phyloP scores from a whole-genome alignment of 2,113 vertebrate species.

The Dendropsophus ebraccatus region DNA sequence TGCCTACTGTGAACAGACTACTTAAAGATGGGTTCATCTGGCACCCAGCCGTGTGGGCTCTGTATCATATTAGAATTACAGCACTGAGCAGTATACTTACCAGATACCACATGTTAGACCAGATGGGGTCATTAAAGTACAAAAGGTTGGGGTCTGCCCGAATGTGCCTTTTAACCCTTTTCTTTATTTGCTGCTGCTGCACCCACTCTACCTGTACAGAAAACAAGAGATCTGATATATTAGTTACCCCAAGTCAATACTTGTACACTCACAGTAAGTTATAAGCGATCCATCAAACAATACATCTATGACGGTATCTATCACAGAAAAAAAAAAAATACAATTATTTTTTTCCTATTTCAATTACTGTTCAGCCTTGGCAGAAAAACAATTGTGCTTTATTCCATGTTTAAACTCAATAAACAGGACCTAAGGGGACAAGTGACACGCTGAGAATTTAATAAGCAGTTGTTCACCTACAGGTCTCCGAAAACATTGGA shows the following conservation, averaged over 20 bases:
- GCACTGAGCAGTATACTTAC: conserved; percentile 72
- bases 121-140: conserved; percentile 89
- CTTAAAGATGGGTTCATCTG: not conserved
- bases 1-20: not conserved
- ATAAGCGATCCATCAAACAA: not conserved
- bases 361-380: conserved; percentile 9
- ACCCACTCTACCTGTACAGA: conserved; percentile 83
- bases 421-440: conserved; percentile 20
- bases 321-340: conserved; percentile 1
- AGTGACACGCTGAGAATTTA: conserved; percentile 15
- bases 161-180: conserved; percentile 80
- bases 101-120: conserved; percentile 96
- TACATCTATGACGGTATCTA: not conserved
- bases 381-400: not conserved
- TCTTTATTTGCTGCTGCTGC: conserved; percentile 87
- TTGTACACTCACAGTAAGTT: not conserved
- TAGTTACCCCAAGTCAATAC: not conserved
- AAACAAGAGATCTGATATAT: not conserved
- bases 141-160: conserved; percentile 69
- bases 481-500: not conserved
- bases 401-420: conserved; percentile 27
- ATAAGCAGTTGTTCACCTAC: not conserved
- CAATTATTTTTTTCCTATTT: conserved; percentile 6
- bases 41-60: not conserved
- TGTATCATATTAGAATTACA: not conserved